A percentile compares a stretch with the other conserved stretches of the same genome.
Conservation (phyloP, 2,888 invertebrate genomes). For the Trissoscelio sp. region DNA sequence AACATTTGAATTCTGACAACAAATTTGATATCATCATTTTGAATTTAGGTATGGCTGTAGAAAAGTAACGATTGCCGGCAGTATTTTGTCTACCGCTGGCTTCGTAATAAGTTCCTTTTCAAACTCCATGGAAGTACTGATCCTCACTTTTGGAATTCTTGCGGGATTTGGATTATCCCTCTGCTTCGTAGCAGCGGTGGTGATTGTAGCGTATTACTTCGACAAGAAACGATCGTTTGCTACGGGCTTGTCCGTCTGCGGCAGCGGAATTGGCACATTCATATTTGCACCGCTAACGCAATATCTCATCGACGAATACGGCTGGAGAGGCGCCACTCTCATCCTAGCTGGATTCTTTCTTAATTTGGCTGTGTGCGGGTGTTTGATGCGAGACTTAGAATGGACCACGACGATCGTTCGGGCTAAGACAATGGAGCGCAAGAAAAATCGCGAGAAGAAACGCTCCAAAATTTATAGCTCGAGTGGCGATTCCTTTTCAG, state of each 20-base stretch:
- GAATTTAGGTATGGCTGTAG: conserved; percentile 92
- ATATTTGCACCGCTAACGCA: conserved; percentile 93
- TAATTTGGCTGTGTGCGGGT: conserved; percentile 92
- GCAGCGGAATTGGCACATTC: conserved; percentile 94
- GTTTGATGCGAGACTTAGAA: conserved; percentile 91
- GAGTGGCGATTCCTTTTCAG: conserved; percentile 89
- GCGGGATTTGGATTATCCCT: conserved; percentile 93
- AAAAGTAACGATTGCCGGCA: conserved; percentile 90
- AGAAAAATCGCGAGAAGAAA: conserved; percentile 86
- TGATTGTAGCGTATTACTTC: conserved; percentile 95
- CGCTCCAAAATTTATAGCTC: conserved; percentile 84
- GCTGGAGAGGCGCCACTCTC: conserved; percentile 93
- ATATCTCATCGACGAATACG: conserved; percentile 89
- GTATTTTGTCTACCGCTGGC: conserved; percentile 89
- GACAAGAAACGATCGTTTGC: conserved; percentile 93
- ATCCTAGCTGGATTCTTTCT: conserved; percentile 92
- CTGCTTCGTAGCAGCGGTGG: conserved; percentile 95
- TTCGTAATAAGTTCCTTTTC: conserved; percentile 91
- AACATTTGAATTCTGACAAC: too few species aligned
- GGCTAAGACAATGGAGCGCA: conserved; percentile 87
- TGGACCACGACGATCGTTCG: conserved; percentile 86
- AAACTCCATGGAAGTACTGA: conserved; percentile 90
- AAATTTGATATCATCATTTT: too few species aligned
- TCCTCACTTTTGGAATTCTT: conserved; percentile 92
- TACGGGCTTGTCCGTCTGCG: conserved; percentile 93